These are phyloP conservation scores for Hyppa rectilinea DNA, from an alignment of 2,888 invertebrate genomes.

Conservation along the genomic window DNA sequence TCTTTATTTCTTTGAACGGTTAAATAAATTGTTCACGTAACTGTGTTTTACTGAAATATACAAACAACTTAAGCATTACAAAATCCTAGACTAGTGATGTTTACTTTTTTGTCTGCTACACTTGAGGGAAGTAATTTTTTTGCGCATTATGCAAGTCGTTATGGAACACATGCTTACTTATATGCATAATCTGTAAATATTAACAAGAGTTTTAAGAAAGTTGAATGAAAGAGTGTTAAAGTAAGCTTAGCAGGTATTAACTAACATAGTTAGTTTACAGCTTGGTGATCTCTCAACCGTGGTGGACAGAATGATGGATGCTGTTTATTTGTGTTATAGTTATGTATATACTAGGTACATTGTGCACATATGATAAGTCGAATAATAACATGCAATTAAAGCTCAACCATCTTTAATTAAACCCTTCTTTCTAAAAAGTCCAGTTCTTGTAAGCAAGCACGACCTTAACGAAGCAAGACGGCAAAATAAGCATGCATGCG, in stretches of 20 bases:
- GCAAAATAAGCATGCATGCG: slow-evolving; percentile 15
- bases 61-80: slow-evolving; percentile 38
- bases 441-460: slow-evolving; percentile 16
- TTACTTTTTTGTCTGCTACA: slow-evolving; percentile 25
- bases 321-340: slow-evolving; percentile 21
- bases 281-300: slow-evolving; percentile 34
- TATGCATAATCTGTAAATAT: slow-evolving; percentile 42
- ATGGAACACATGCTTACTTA: slow-evolving; percentile 32
- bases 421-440: slow-evolving; percentile 28
- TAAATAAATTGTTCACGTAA: slow-evolving; percentile 70
- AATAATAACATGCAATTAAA: slow-evolving; percentile 43
- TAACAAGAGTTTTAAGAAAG: slow-evolving; percentile 19
- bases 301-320: slow-evolving; percentile 1
- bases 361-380: slow-evolving; percentile 19
- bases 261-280: slow-evolving; percentile 5
- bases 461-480: slow-evolving; percentile 33
- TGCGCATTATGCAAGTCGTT: slow-evolving; percentile 43
- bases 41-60: slow-evolving; percentile 53
- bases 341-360: not conserved
- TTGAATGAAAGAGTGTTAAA: slow-evolving; percentile 8
- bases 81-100: slow-evolving; percentile 41
- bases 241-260: slow-evolving; percentile 13
- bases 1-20: slow-evolving; percentile 62
- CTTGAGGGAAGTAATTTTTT: slow-evolving; percentile 35
- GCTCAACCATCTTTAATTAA: slow-evolving; percentile 12